These are phyloP conservation scores for Poecilobothrus nobilitatus DNA, from an alignment of 2,888 invertebrate species.

Conservation along the genomic window DNA sequence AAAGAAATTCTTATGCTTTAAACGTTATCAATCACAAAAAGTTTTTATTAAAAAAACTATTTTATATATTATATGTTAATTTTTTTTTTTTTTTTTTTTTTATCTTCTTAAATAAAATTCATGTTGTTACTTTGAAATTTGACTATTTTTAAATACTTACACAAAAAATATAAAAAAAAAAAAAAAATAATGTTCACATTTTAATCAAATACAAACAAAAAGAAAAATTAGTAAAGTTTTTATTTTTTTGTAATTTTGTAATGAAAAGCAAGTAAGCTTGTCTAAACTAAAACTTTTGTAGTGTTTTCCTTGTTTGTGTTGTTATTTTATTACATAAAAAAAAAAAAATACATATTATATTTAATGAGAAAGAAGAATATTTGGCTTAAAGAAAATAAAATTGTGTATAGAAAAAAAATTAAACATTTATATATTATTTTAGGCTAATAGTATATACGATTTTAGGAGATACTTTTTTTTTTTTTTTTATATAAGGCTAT, in stretches of 20 bases:
- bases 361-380: not conserved
- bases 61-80: too few species aligned
- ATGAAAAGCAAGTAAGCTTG: slow-evolving; percentile 5
- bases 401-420: not conserved
- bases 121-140: too few species aligned
- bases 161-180: too few species aligned
- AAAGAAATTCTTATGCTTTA: too few species aligned
- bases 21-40: too few species aligned
- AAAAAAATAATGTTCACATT: too few species aligned
- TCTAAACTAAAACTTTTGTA: not conserved
- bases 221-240: not conserved
- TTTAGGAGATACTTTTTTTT: not conserved
- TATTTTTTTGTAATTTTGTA: not conserved
- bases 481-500: not conserved
- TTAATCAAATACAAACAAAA: too few species aligned
- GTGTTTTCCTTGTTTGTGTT: not conserved
- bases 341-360: too few species aligned
- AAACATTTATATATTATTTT: not conserved
- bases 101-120: too few species aligned
- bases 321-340: not conserved
- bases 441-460: not conserved
- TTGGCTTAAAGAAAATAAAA: not conserved
- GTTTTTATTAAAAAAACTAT: too few species aligned
- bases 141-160: too few species aligned
- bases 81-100: too few species aligned